These are phyloP conservation scores for Congeria kusceri DNA, from an alignment of 2,888 invertebrate genomes.

Conservation along the genomic window DNA sequence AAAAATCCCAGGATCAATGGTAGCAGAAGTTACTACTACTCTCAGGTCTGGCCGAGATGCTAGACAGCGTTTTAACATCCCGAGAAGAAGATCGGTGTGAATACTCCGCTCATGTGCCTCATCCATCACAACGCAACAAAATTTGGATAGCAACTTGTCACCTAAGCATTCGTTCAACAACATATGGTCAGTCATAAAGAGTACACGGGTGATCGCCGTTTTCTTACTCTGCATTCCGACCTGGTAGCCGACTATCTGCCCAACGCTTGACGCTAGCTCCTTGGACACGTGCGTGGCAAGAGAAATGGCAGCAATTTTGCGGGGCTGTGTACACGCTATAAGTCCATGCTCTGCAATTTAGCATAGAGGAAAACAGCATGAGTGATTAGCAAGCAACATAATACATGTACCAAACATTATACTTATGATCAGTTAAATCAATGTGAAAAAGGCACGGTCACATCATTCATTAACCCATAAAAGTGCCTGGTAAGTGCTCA, in stretches of 20 bases:
- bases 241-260: constrained; percentile 80
- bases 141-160: constrained; percentile 73
- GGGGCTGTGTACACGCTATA: constrained; percentile 85
- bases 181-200: constrained; percentile 84
- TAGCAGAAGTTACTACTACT: constrained; percentile 85
- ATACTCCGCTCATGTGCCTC: constrained; percentile 85
- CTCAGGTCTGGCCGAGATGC: constrained; percentile 76
- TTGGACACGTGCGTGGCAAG: constrained; percentile 83
- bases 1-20: constrained; percentile 83
- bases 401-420: no score
- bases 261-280: constrained; percentile 79
- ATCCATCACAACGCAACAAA: constrained; percentile 83
- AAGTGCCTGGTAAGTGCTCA: no score
- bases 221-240: constrained; percentile 75
- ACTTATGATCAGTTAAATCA: no score
- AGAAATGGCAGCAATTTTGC: constrained; percentile 84
- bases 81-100: constrained; percentile 84
- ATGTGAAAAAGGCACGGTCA: no score
- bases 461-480: no score
- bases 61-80: constrained; percentile 81
- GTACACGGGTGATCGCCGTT: constrained; percentile 73
- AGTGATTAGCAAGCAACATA: no score
- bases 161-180: constrained; percentile 82
- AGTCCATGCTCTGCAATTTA: constrained; percentile 60
- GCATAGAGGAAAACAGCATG: no score